Evolutionary conservation across 2,797 vertebrate genomes (phyloP), one percentile per base, ranked within the genome.

Genomic region (Lepus oiostolus): DNA sequence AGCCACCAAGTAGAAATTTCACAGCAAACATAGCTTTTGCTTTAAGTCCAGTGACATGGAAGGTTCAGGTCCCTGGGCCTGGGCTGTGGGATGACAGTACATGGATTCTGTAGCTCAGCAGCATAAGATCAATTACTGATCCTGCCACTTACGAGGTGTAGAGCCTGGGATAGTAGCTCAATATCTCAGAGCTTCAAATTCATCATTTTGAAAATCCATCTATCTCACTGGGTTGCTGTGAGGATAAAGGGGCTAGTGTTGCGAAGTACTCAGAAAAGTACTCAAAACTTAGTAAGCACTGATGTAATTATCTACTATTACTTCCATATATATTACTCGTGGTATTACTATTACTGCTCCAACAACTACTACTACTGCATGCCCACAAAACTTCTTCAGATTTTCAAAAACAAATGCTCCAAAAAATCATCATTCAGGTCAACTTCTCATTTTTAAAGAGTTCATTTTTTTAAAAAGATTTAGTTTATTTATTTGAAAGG

Each of bases 61-160:
- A 90, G 24, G 5, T n/a, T 60, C 6, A n/a, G 22, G 19, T 10
- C 68, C 24, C 22, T 38, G 28, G 47, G 63, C 47, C 67, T 52
- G 16, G 16, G 6, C 67, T 21, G 21, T 0, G 5, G 19, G 17
- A 47, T 76, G 32, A 76, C 0, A 54, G 7, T 2, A 8, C 0
- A 32, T 4, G 52, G 13, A n/a, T 26, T 75, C 71, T 85, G 11
- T 3, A 65, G 28, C 6, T 74, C 26, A 52, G 54, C 17, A 60
- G 7, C 50, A 4, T 50, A 7, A 28, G 19, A 8, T 38, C 11
- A 21, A 30, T 10, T n/a, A 76, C 65, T 79, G 21, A 2, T n/a
- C 38, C 62, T 35, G 30, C 5, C 5, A 11, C 19, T 77, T 32
- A 63, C 4, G 8, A 58, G 54, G 30, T 26, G 2, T 26, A 38